phyloP scores from a whole-genome alignment of 2,797 vertebrate species.

The Cossypha niveicapilla region DNA sequence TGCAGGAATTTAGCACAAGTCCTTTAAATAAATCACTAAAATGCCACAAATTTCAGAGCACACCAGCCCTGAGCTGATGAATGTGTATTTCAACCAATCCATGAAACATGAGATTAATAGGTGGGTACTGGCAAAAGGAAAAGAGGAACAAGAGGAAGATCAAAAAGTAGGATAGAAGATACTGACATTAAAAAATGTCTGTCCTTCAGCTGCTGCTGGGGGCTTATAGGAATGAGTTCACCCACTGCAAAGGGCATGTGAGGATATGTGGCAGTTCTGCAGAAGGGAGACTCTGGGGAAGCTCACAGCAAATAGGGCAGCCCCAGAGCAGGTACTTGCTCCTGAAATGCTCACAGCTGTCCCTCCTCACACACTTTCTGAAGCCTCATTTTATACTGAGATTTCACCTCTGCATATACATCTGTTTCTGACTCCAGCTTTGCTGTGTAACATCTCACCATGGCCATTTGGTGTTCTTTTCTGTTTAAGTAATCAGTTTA shows the following conservation, averaged over 20 bases:
- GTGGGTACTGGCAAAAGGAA: neutral
- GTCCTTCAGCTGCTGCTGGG: conserved; percentile 1
- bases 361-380: neutral
- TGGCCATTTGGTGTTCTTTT: neutral
- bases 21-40: neutral
- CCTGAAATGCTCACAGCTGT: neutral
- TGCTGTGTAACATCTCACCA: neutral
- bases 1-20: neutral
- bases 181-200: neutral
- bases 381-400: neutral
- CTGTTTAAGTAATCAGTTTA: neutral
- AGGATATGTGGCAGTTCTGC: conserved; percentile 5
- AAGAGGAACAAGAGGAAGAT: neutral
- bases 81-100: neutral
- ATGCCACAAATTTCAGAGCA: neutral
- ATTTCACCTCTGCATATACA: neutral
- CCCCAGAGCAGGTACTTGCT: neutral
- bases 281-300: neutral
- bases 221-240: neutral
- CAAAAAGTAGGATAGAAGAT: conserved; percentile 31
- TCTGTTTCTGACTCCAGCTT: neutral
- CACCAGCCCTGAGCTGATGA: neutral
- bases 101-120: neutral
- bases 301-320: conserved; percentile 1
- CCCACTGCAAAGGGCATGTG: neutral